Base-by-base conservation (phyloP, 2,113 vertebrate genomes). In the Brachionichthys hirsutus region DNA sequence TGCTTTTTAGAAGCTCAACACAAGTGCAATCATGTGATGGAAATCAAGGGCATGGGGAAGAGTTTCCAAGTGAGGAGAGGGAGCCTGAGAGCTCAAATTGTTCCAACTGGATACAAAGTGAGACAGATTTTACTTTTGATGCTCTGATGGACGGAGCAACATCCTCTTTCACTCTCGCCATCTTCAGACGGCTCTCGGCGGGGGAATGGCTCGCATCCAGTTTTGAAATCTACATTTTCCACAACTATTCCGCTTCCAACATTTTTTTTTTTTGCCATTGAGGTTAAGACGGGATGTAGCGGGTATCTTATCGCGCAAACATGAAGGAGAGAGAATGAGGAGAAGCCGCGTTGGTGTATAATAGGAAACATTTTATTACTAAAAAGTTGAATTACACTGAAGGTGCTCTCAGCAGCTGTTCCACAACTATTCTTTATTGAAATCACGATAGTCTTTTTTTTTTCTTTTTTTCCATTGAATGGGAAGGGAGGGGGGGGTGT, bases 361-460 rank as follows among this genome's bases (percentile, higher is more conserved):
- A 87, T 85, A 80, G 78, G 84, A 89, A 90, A 89, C 77, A 79
- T 85, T 90, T 91, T 90, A 91, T 90, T 90, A 89, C 85, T 87
- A 90, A 90, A 86, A 90, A 86, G 76, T 82, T 18, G 56, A 85
- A 70, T 85, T 60, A 86, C 70, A 89, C 82, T 76, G 87, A 87
- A 83, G 78, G 77, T 83, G 84, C 78, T 75, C 77, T 84, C 63
- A 78, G 80, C 69, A 77, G 77, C 42, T 61, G 80, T 81, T 87
- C 82, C 86, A 90, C 84, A 83, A 88, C 81, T 85, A 88, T 73
- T 87, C 75, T 89, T 87, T 84, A 89, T 83, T 86, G 80, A 82
- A 91, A 88, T 88, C 87, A 90, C 88, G 80, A 89, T 77, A 70
- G 81, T 53, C 35, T 18, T 46, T 4, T 18, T 46, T 2, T 46